Evolutionary conservation across 1,140 invertebrate species (phyloP), one percentile per base, ranked within the genome.

Genomic region (Geopemphigus sp.): DNA sequence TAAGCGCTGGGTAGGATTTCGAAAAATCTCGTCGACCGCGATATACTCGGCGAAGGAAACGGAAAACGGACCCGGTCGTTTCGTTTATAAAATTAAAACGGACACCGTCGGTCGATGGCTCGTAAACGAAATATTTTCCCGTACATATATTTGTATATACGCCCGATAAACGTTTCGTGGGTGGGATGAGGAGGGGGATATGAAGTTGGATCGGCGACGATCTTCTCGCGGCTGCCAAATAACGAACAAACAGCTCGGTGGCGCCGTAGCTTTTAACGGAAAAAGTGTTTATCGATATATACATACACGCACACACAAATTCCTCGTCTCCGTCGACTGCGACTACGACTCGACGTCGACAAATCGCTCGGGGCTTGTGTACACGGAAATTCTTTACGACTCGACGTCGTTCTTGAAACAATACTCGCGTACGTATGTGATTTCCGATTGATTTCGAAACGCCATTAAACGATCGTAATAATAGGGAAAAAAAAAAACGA

Each of bases 201-300:
- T n/a, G n/a, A n/a, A 39, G 8, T 39, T 39, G 32, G 12, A 26
- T 8, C 56, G 26, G n/a, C 14, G 45, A 47, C 45, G 22, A 68
- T 68, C 29, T 29, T 68, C 26, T 61, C n/a, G 26, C 39, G 50
- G 66, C 39, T 68, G 66, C 66, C 66, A 68, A 68, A 39, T 68
- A 47, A 68, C 45, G 50, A 68, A 68, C 39, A 47, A 68, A 14
- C 14, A 39, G 64, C 14, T 47, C 6, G 22, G 17, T 68, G 66
- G 66, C 66, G 39, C 66, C 39, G 66, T 68, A 50, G n/a, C 66
- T 68, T 68, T 50, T 68, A 68, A 68, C 50, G 66, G 50, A 50
- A 68, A 68, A 68, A 68, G 66, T 68, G 39, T 68, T 68, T 68
- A n/a, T n/a, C n/a, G n/a, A n/a, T n/a, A n/a, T n/a, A n/a, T n/a